Base-by-base conservation (phyloP, 2,797 vertebrate genomes). In the Gymnoscopelus braueri region DNA sequence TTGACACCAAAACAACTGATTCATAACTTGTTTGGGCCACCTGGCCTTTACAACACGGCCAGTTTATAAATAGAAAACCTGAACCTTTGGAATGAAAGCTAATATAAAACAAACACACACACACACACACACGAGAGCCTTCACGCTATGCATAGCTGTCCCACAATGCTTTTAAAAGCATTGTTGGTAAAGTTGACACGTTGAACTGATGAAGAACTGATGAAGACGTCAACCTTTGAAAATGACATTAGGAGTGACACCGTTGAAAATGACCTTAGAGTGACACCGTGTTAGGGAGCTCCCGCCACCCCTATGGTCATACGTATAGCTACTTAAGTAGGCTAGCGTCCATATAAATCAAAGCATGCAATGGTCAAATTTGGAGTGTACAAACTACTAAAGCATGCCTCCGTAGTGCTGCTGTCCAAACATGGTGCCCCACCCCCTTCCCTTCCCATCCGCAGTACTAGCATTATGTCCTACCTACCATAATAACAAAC, bases 1-100 rank as follows among this genome's bases (percentile, higher is more conserved):
- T 2, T 63, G 72, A 88, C 67, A 78, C 78, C 74, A 78, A 82
- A 87, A 85, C 85, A 80, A 69, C 32, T n/a, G 3, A 54, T 58
- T 24, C 3, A 35, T 57, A 75, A 14, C 29, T 77, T 76, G 71
- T 80, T 81, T 65, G 59, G 74, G 70, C 53, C 47, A 15, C n/a
- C 48, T 53, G 74, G 7, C 59, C 53, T 54, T 26, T 15, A 0
- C 23, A 65, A 0, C 23, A 65, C 32, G 60, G 48, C 47, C 62
- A 60, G 26, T 8, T 63, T 85, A 89, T 79, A 86, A 90, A 87
- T 91, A 90, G 82, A 75, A 19, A 58, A 26, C 68, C 8, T 60
- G 71, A 83, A 77, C 71, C 14, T 82, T 80, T 65, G 65, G 61
- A 77, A 78, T 76, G 71, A 23, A 1, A 49, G 47, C 79, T 71